Conservation (phyloP, 2,797 vertebrate genomes). For the Tympanoctomys barrerae region DNA sequence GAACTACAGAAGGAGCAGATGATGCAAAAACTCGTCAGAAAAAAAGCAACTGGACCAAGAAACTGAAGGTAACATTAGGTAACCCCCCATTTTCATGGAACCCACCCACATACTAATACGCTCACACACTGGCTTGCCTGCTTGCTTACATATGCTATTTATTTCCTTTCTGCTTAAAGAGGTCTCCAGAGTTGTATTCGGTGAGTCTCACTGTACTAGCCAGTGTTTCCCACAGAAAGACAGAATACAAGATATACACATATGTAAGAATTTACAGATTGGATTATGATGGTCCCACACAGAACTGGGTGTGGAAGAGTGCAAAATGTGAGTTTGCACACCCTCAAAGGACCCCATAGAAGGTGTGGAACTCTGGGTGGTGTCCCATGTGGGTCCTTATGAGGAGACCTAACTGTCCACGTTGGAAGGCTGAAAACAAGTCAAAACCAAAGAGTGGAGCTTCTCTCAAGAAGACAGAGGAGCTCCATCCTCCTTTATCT, state of each 20-base stretch:
- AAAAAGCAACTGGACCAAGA: neutral
- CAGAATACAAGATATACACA: neutral
- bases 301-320: neutral
- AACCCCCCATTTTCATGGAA: accelerated
- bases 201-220: no score
- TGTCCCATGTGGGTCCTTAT: neutral
- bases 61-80: neutral
- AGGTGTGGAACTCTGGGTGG: neutral
- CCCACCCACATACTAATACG: neutral
- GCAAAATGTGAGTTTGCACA: neutral
- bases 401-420: neutral
- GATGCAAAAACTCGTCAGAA: neutral
- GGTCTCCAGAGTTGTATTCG: neutral
- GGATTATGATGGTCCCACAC: neutral
- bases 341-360: neutral
- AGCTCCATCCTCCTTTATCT: neutral
- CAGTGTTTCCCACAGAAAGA: neutral
- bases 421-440: neutral
- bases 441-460: neutral
- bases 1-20: neutral
- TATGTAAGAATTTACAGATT: neutral
- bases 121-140: neutral
- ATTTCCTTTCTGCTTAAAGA: slow-evolving; percentile 15
- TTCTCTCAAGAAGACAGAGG: neutral
- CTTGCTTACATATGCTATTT: neutral